phyloP scores from a whole-genome alignment of 2,797 vertebrate species.

The Coendou prehensilis region DNA sequence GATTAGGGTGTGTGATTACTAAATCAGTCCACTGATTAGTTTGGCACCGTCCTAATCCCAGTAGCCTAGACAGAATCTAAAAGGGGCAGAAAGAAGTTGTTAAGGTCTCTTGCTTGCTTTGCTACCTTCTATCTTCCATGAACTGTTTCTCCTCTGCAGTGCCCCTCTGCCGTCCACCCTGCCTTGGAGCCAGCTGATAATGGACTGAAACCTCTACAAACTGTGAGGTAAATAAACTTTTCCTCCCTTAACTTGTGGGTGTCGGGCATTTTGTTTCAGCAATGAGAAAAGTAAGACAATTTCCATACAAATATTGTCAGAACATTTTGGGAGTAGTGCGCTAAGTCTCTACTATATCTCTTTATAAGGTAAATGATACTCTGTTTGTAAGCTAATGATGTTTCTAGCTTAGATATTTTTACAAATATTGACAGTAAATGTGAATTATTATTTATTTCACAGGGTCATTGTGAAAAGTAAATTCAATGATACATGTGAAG shows the following conservation, averaged over 20 bases:
- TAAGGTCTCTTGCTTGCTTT: background rate
- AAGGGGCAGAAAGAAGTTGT: background rate
- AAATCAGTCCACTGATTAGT: background rate
- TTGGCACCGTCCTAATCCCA: background rate
- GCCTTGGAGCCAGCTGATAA: background rate
- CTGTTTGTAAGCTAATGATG: background rate
- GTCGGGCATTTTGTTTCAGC: background rate
- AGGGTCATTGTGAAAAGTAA: too few relatives aligned
- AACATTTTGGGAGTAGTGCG: background rate
- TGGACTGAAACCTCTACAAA: background rate
- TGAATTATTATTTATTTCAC: background rate
- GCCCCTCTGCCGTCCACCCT: background rate
- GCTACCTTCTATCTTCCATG: background rate
- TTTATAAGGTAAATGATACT: background rate
- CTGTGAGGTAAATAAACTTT: background rate
- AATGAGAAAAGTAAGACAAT: background rate
- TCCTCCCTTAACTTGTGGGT: background rate
- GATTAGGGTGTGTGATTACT: background rate
- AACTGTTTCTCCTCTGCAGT: background rate
- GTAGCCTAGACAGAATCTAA: background rate
- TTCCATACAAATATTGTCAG: background rate
- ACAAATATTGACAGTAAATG: background rate
- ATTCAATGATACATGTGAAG: too few relatives aligned
- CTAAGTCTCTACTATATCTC: background rate
- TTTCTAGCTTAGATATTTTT: background rate